Percentiles rank a stretch among this genome's conserved stretches.
Evolutionary conservation across 2,797 vertebrate species (phyloP).

Genomic region (Gymnoscopelus braueri): DNA sequence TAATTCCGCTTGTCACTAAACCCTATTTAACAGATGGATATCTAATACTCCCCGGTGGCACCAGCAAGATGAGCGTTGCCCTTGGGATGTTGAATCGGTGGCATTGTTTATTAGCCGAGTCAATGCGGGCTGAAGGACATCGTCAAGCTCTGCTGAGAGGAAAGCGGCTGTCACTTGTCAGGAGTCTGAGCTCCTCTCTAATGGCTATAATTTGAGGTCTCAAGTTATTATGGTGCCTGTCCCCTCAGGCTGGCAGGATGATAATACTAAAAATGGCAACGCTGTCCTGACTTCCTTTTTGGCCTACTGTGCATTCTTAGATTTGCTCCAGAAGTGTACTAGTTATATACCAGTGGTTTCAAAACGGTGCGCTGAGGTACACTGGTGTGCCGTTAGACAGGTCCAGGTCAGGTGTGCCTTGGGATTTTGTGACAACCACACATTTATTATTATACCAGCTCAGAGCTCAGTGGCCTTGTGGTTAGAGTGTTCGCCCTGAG

Average conservation of each 20-base stretch:
- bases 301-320: conserved; percentile 25
- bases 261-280: conserved; percentile 52
- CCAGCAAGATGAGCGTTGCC: conserved; percentile 16
- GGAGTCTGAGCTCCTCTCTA: conserved; percentile 28
- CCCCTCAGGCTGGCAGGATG: conserved; percentile 39
- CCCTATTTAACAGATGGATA: background rate
- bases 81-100: conserved; percentile 18
- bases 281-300: conserved; percentile 39
- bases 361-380: background rate
- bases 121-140: conserved; percentile 38
- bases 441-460: too few species aligned
- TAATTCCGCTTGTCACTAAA: conserved; percentile 9
- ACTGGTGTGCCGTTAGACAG: background rate
- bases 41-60: conserved; percentile 3
- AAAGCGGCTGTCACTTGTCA: conserved; percentile 37
- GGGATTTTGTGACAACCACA: too few species aligned
- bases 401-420: too few species aligned
- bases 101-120: conserved; percentile 24
- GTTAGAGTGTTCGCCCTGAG: too few species aligned
- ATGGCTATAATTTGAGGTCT: conserved; percentile 48
- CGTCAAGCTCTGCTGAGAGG: conserved; percentile 10
- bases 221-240: conserved; percentile 44
- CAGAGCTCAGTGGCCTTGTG: too few species aligned
- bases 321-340: conserved; percentile 22
- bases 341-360: conserved; percentile 32